phyloP scores from a whole-genome alignment of 2,797 vertebrate genomes.

The Pelochelys cantorii region DNA sequence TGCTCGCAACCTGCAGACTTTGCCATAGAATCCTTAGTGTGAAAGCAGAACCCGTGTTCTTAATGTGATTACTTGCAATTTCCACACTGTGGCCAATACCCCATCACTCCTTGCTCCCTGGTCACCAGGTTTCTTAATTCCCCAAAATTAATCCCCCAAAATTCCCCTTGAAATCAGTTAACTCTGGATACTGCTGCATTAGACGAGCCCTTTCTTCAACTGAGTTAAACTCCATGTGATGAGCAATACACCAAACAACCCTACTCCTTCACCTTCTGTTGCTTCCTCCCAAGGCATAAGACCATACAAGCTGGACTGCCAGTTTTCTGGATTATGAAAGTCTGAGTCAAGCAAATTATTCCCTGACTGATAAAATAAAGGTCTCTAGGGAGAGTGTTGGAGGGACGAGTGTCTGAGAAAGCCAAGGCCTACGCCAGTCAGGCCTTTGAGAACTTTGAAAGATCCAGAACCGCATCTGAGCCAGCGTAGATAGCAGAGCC shows the following conservation, averaged over 20 bases:
- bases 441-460: not conserved
- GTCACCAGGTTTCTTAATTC: not conserved
- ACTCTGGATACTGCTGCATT: not conserved
- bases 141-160: not conserved
- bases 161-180: not conserved
- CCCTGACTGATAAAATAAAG: not conserved
- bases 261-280: not conserved
- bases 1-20: not conserved
- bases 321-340: not conserved
- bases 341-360: not conserved
- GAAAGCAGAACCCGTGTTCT: not conserved
- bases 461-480: not conserved
- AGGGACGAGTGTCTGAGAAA: not conserved
- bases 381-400: not conserved
- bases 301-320: not conserved
- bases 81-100: not conserved
- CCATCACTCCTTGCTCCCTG: not conserved
- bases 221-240: not conserved
- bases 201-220: not conserved
- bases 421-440: not conserved
- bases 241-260: not conserved
- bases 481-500: not conserved
- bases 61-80: not conserved
- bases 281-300: not conserved
- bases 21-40: not conserved